Percentiles rank a stretch among this genome's conserved stretches.
phyloP scores from a whole-genome alignment of 2,113 vertebrate species.

The Oophaga pumilio region DNA sequence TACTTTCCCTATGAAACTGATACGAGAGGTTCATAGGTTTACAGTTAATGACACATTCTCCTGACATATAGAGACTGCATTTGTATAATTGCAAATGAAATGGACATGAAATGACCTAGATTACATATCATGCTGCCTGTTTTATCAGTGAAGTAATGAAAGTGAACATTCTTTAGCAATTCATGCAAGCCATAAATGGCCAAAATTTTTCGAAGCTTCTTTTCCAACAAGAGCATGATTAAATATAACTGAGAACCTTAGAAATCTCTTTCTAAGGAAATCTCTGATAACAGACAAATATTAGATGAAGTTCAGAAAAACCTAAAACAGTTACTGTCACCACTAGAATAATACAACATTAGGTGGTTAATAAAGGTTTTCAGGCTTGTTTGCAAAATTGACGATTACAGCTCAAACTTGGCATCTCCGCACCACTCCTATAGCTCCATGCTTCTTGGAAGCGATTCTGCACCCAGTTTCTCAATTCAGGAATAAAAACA shows the following conservation, averaged over 20 bases:
- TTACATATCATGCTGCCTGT: slow-evolving; percentile 1
- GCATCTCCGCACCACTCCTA: no score
- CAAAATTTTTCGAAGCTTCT: background rate
- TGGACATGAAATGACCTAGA: background rate
- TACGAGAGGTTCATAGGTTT: background rate
- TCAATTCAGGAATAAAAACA: no score
- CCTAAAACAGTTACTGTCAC: background rate
- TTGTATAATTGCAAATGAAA: background rate
- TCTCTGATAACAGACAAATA: background rate
- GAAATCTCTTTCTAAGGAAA: slow-evolving; percentile 3
- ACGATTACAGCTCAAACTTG: no score
- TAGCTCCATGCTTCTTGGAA: no score
- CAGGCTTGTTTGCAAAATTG: no score
- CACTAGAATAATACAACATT: background rate
- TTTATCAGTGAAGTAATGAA: slow-evolving; percentile 43
- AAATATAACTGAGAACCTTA: background rate
- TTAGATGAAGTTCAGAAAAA: background rate
- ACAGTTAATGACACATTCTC: background rate
- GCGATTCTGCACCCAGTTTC: no score
- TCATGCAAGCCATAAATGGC: slow-evolving; percentile 28
- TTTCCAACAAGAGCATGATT: background rate
- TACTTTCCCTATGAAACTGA: background rate
- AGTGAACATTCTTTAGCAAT: slow-evolving; percentile 15
- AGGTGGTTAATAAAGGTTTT: background rate
- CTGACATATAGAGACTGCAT: background rate